Conservation (phyloP, 2,797 vertebrate genomes). For the Neoniphon sammara region DNA sequence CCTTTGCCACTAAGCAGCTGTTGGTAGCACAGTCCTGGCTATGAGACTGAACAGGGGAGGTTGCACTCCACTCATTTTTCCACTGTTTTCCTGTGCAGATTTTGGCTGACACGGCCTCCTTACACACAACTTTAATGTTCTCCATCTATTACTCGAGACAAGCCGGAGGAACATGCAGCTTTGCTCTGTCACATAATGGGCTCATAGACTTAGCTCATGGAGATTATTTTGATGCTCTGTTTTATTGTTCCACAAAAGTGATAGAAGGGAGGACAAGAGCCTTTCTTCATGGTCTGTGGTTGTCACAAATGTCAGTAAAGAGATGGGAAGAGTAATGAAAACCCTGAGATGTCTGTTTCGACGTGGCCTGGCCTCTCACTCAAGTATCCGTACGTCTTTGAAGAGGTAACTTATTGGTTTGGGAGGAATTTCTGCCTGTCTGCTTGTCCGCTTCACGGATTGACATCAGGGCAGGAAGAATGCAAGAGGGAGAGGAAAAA, state of each 20-base stretch:
- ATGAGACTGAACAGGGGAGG: slow-evolving; percentile 19
- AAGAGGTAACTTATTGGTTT: slow-evolving; percentile 81
- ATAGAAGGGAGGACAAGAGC: slow-evolving; percentile 51
- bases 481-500: slow-evolving; percentile 60
- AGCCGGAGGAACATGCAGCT: slow-evolving; percentile 50
- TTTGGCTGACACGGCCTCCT: slow-evolving; percentile 42
- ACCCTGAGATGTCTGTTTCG: slow-evolving; percentile 79
- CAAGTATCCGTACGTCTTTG: slow-evolving; percentile 75
- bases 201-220: slow-evolving; percentile 49
- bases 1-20: slow-evolving; percentile 34
- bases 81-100: slow-evolving; percentile 35
- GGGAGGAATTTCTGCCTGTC: slow-evolving; percentile 76
- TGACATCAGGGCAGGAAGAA: slow-evolving; percentile 77
- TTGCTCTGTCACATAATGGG: slow-evolving; percentile 54
- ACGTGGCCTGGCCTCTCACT: slow-evolving; percentile 65
- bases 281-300: slow-evolving; percentile 66
- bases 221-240: slow-evolving; percentile 51
- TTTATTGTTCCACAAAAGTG: slow-evolving; percentile 65
- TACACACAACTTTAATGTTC: slow-evolving; percentile 47
- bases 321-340: slow-evolving; percentile 75
- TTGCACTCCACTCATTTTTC: slow-evolving; percentile 30
- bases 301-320: slow-evolving; percentile 76
- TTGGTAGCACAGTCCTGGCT: slow-evolving; percentile 29
- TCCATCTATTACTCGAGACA: slow-evolving; percentile 63
- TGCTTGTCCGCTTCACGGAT: slow-evolving; percentile 78